Evolutionary conservation across 1,140 invertebrate genomes (phyloP).

Genomic region (Atta texana): DNA sequence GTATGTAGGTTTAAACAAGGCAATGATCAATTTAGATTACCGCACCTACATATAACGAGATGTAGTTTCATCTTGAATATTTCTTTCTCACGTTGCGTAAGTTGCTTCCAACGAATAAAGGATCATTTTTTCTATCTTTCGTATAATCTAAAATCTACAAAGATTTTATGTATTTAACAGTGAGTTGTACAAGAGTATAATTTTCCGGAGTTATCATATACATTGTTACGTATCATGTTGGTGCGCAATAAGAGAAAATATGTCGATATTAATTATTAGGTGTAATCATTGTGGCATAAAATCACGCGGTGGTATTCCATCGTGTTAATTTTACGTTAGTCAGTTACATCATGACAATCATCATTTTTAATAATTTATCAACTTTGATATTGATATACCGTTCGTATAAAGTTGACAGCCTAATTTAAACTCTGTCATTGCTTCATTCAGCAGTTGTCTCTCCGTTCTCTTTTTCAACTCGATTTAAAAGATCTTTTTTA

Average conservation of each 20-base stretch:
- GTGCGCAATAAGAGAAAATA: neutral
- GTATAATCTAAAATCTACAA: neutral
- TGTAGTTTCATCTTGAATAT: slow-evolving; percentile 56
- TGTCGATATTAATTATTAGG: slow-evolving; percentile 11
- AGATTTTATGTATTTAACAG: slow-evolving; percentile 8
- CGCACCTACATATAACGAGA: slow-evolving; percentile 22
- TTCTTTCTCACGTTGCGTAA: slow-evolving; percentile 60
- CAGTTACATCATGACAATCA: neutral
- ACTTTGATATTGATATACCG: neutral
- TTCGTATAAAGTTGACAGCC: neutral
- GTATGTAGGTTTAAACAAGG: slow-evolving; percentile 73
- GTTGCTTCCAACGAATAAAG: slow-evolving; percentile 42
- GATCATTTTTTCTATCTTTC: neutral
- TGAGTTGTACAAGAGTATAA: neutral
- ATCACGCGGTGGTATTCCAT: neutral
- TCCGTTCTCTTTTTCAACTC: neutral
- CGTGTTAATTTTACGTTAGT: neutral
- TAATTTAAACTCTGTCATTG: neutral
- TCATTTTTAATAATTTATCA: slow-evolving; percentile 3
- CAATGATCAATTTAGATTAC: slow-evolving; percentile 73
- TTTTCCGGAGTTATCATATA: neutral
- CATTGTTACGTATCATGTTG: neutral
- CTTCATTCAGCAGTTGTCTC: neutral
- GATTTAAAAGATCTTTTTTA: slow-evolving; percentile 29
- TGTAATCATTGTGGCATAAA: neutral